These are phyloP conservation scores for Hypanus sabinus DNA, from an alignment of 2,113 vertebrate species.

Conservation along the genomic window DNA sequence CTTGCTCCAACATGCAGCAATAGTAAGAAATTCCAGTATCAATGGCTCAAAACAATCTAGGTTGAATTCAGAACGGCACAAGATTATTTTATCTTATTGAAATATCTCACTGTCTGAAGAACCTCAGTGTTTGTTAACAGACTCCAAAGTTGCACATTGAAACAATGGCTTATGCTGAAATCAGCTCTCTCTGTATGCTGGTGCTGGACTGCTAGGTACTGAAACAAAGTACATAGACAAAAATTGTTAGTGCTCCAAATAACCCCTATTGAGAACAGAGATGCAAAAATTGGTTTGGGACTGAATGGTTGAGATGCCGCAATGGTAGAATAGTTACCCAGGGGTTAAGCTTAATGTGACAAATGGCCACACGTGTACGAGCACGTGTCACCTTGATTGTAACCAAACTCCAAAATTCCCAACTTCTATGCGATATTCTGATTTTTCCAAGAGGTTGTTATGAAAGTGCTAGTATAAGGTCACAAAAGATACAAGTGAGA, in stretches of 20 bases:
- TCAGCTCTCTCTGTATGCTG: background rate
- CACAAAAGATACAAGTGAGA: background rate
- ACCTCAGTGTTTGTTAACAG: background rate
- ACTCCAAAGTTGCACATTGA: background rate
- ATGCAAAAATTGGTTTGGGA: background rate
- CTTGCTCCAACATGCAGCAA: background rate
- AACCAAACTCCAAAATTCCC: slow-evolving; percentile 1
- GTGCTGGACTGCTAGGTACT: background rate
- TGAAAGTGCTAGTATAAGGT: background rate
- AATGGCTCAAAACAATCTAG: background rate
- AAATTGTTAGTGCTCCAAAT: background rate
- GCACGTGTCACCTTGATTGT: background rate
- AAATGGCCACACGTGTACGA: too few species aligned
- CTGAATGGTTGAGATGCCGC: background rate
- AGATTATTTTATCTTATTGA: background rate
- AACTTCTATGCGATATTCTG: background rate
- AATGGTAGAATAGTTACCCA: background rate
- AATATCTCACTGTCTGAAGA: background rate
- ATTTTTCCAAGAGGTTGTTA: background rate
- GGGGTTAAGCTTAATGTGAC: background rate
- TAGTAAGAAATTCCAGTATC: background rate
- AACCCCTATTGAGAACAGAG: background rate
- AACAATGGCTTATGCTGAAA: background rate
- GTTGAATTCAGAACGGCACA: background rate
- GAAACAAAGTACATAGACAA: background rate